Evolutionary conservation across 2,113 vertebrate genomes (phyloP).

Genomic region (Sander lucioperca): DNA sequence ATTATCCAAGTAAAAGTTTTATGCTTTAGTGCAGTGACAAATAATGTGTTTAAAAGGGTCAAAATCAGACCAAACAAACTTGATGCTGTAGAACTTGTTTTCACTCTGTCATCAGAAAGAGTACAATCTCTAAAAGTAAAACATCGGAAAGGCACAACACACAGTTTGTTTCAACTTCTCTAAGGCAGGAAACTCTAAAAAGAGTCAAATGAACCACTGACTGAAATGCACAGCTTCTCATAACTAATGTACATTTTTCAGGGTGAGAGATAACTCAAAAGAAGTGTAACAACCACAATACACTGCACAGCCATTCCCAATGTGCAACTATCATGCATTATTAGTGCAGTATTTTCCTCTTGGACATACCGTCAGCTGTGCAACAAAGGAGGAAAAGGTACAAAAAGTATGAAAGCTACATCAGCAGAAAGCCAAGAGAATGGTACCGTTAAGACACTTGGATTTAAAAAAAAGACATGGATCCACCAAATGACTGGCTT

Average conservation of each 20-base stretch:
- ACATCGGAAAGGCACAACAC: not conserved
- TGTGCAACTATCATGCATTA: not conserved
- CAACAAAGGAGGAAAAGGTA: not conserved
- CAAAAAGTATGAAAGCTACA: not conserved
- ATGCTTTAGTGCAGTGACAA: not conserved
- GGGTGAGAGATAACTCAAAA: not conserved
- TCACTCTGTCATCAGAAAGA: not conserved
- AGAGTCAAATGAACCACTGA: conserved; percentile 7
- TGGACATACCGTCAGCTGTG: not conserved
- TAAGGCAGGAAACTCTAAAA: conserved; percentile 5
- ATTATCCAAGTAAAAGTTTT: not conserved
- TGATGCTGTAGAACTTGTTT: not conserved
- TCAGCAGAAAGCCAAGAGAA: conserved; percentile 11
- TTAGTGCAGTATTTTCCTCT: conserved; percentile 7
- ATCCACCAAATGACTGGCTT: not conserved
- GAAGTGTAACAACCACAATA: not conserved
- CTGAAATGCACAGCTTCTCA: conserved; percentile 3
- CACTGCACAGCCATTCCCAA: not conserved
- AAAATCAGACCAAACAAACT: not conserved
- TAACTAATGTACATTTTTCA: not conserved
- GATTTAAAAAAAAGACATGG: conserved; percentile 26
- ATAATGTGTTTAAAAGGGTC: not conserved
- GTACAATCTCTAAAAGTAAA: not conserved
- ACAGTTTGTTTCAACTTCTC: conserved; percentile 1
- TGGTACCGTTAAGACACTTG: conserved; percentile 20